Conservation (phyloP, 2,113 vertebrate species). For the Clarias magur region DNA sequence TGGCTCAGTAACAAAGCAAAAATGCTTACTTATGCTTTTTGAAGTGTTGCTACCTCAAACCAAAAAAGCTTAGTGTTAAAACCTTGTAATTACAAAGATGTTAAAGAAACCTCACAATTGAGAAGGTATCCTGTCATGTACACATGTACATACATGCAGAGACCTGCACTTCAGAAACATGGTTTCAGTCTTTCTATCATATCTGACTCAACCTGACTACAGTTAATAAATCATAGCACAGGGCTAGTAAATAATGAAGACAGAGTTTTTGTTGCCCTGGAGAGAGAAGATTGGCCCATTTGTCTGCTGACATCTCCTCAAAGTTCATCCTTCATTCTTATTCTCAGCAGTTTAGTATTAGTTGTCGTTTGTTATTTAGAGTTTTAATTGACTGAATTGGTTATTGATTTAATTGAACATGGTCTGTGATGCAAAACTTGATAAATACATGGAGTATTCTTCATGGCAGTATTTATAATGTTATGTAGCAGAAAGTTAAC, state of each 20-base stretch:
- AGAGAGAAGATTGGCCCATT: conserved; percentile 21
- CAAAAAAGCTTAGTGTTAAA: conserved; percentile 16
- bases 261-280: conserved; percentile 41
- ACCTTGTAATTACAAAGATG: conserved; percentile 30
- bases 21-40: conserved; percentile 32
- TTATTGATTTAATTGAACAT: not conserved
- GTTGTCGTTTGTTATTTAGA: not conserved
- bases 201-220: conserved; percentile 44
- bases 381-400: not conserved
- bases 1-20: conserved; percentile 21
- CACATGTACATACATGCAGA: conserved; percentile 10
- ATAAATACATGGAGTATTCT: not conserved
- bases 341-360: not conserved
- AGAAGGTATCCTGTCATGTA: conserved; percentile 1
- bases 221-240: conserved; percentile 72
- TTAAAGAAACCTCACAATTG: conserved; percentile 19
- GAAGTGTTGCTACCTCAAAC: conserved; percentile 40
- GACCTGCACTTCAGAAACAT: conserved; percentile 7
- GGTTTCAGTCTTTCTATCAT: conserved; percentile 27
- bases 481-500: not conserved
- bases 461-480: not conserved
- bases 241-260: conserved; percentile 66
- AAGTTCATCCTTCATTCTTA: conserved; percentile 3
- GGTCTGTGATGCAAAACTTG: not conserved
- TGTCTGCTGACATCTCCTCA: conserved; percentile 24